Conservation (phyloP, 2,113 vertebrate genomes). For the Carassius auratus region DNA sequence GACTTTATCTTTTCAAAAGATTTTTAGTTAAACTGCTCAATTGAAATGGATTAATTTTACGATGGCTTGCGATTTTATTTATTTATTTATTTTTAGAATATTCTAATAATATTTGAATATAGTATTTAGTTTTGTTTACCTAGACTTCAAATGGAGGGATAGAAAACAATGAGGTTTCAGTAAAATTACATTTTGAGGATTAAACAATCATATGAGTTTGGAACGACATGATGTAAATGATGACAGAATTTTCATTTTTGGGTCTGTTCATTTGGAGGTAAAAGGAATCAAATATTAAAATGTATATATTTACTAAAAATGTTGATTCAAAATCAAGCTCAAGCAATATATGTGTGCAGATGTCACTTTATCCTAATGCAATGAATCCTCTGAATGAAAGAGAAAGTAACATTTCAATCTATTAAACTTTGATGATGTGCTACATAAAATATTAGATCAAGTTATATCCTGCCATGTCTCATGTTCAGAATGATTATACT, state of each 20-base stretch:
- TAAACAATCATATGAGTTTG: no score
- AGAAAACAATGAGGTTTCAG: no score
- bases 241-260: not conserved
- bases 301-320: not conserved
- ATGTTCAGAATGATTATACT: not conserved
- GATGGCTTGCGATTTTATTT: not conserved
- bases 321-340: no score
- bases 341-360: not conserved
- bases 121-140: no score
- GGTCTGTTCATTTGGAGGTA: not conserved
- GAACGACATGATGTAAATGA: no score
- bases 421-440: not conserved
- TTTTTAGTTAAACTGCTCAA: no score
- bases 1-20: no score
- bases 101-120: no score
- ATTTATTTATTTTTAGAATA: no score
- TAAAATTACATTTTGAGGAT: no score
- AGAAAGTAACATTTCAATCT: not conserved
- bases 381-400: not conserved
- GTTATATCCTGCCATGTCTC: conserved; percentile 15
- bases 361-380: not conserved
- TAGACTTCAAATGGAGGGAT: no score
- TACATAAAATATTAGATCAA: not conserved
- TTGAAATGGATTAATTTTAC: not conserved
- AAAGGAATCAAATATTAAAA: not conserved